Base-by-base conservation (phyloP, 2,888 invertebrate genomes). In the Cyrtodaria siliqua region DNA sequence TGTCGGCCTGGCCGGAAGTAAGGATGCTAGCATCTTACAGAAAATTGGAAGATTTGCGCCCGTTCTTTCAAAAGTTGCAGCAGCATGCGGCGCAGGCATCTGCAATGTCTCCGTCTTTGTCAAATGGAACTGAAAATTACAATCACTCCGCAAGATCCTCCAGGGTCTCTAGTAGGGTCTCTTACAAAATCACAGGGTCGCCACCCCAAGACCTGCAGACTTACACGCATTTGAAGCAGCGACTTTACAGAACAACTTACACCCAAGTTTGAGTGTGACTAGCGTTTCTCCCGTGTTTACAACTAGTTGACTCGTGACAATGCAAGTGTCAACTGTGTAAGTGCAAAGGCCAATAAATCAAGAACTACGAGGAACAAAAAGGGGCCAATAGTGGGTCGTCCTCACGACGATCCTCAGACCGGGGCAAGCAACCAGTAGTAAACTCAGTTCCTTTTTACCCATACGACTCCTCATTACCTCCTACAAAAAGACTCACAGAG, bases 401-500 rank as follows among this genome's bases (percentile, higher is more conserved):
- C 52, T 81, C 80, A 42, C 83, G 87, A 62, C 73, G 85, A 33
- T n/a, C n/a, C n/a, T 88, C 86, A 18, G 89, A 87, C 16, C 87
- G 88, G 23, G 87, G 86, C 33, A 86, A 85, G n/a, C 85, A 86
- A 47, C 86, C 86, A 73, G 81, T 85, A 72, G 81, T 85, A 64
- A 87, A 84, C 64, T 80, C 82, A 44, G 66, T 73, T 47, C 74
- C 82, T 33, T 73, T 73, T 47, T 86, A 88, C 78, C 86, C 86
- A 27, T 87, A 85, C 73, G 86, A 88, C 67, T 86, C 89, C 24
- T 87, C 85, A 16, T 75, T 90, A 60, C 90, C 90, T 50, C 83
- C 87, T 26, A 88, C 90, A 33, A 86, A 88, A 53, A 80, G 88
- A 60, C 78, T 91, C 26, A 91, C 91, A 52, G 90, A 91, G 67